These are phyloP conservation scores for Leguminivora glycinivorella DNA, from an alignment of 1,140 invertebrate species.

Conservation along the genomic window DNA sequence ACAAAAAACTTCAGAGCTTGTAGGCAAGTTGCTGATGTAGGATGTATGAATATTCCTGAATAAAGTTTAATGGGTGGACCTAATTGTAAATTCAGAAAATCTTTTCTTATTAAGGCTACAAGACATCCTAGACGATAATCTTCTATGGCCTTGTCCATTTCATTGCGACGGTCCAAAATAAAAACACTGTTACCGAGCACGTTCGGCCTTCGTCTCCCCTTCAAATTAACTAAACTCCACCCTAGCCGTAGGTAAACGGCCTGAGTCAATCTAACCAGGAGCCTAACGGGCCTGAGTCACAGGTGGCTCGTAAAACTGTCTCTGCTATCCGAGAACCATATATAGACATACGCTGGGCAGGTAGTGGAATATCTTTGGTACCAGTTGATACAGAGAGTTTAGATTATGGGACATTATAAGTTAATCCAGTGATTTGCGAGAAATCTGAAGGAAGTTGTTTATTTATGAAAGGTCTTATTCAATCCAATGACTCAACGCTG, in stretches of 20 bases:
- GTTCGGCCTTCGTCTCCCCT: conserved; percentile 21
- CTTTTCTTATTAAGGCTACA: too few species aligned
- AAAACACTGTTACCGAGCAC: neutral
- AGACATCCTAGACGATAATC: too few species aligned
- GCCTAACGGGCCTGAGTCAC: neutral
- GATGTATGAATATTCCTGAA: too few species aligned
- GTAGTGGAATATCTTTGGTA: neutral
- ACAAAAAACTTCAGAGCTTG: too few species aligned
- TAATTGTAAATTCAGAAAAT: too few species aligned
- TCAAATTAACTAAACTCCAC: conserved; percentile 3
- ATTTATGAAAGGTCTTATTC: too few species aligned
- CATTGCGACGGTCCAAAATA: neutral
- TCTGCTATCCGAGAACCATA: neutral
- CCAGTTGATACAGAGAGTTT: too few species aligned
- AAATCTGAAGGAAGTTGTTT: neutral
- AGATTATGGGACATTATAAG: too few species aligned
- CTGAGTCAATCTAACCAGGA: neutral
- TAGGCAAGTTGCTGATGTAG: too few species aligned
- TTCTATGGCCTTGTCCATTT: too few species aligned
- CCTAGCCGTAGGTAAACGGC: neutral
- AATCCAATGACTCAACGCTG: too few species aligned
- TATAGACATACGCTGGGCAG: neutral
- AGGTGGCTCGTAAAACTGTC: conserved; percentile 18
- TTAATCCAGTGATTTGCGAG: neutral
- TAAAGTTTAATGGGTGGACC: too few species aligned